Evolutionary conservation across 64 coral and sea anemone genomes (phyloP), one percentile per base, ranked within the genome.

Genomic region (Porites lutea): DNA sequence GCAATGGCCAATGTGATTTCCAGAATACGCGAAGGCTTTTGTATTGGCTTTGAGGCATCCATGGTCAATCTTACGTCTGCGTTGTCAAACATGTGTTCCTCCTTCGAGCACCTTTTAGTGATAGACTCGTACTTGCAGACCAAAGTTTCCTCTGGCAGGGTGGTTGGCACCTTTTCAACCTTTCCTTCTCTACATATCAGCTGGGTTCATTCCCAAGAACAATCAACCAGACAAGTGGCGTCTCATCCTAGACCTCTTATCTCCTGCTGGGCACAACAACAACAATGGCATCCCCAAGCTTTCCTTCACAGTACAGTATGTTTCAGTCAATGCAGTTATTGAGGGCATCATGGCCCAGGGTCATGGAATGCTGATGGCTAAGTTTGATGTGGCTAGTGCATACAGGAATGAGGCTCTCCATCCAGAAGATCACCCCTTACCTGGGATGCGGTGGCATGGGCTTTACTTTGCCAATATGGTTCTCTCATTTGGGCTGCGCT

Each of bases 161-260:
- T 92, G 13, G 72, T 13, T 13, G 72, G 8, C 21, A 52, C 10
- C 2, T 12, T 77, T 55, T 11, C 53, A 55, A 7, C 53, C 11
- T 6, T 65, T 57, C 4, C 88, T 54, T 52, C 46, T 8, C 53
- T 80, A 6, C 88, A 90, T 19, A 19, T 48, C 49, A 82, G 58
- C 59, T 20, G 62, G 75, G 3, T 77, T 90, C 21, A 90, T 90
- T 11, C 88, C 88, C 10, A 90, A 82, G 64, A 46, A 46, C 4
- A n/a, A 77, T 59, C 75, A 82, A 21, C 75, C 88, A 6, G 88
- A 64, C 4, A 90, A 90, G 43, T 90, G 88, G 78, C 77, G 23
- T 6, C 74, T 89, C 4, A 89, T 91, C 43, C 37, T 91, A n/a
- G 89, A 91, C 65, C 62, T 91, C 8, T 91, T 63, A 13, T 91